These are phyloP conservation scores for Morelia viridis DNA, from an alignment of 2,797 vertebrate species.

Conservation along the genomic window DNA sequence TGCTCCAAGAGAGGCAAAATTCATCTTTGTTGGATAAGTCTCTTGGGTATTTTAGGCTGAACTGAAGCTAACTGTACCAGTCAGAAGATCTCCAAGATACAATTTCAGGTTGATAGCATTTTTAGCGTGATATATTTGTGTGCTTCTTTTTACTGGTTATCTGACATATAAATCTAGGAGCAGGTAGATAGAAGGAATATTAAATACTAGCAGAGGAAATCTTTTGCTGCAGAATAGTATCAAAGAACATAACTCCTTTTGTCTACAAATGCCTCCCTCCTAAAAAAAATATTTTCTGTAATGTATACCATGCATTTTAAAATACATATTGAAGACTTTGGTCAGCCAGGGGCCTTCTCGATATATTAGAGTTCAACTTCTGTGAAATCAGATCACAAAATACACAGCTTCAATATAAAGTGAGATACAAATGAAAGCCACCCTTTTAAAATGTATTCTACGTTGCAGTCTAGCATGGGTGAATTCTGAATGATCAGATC, in stretches of 20 bases:
- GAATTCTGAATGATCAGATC: not conserved
- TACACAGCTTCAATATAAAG: not conserved
- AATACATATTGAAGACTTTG: not conserved
- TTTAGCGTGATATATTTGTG: not conserved
- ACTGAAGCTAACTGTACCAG: slow-evolving; percentile 4
- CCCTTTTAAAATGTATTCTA: not conserved
- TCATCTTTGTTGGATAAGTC: slow-evolving; percentile 34
- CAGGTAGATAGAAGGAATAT: not conserved
- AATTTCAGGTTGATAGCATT: not conserved
- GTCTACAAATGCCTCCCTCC: not conserved
- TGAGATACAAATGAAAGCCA: not conserved
- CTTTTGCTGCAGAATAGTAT: not conserved
- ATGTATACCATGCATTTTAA: not conserved
- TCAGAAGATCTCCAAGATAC: slow-evolving; percentile 1
- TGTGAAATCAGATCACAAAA: not conserved
- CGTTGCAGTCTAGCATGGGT: not conserved
- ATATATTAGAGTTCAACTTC: not conserved
- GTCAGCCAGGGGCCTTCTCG: not conserved
- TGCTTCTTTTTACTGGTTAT: not conserved
- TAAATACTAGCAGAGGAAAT: slow-evolving; percentile 10
- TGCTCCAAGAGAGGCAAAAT: slow-evolving; percentile 30
- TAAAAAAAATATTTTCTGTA: not conserved
- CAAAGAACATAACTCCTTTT: not conserved
- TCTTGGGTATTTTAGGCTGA: slow-evolving; percentile 16
- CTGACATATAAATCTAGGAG: slow-evolving; percentile 27